Conservation (phyloP, 2,113 vertebrate genomes). For the Mixornis gularis region DNA sequence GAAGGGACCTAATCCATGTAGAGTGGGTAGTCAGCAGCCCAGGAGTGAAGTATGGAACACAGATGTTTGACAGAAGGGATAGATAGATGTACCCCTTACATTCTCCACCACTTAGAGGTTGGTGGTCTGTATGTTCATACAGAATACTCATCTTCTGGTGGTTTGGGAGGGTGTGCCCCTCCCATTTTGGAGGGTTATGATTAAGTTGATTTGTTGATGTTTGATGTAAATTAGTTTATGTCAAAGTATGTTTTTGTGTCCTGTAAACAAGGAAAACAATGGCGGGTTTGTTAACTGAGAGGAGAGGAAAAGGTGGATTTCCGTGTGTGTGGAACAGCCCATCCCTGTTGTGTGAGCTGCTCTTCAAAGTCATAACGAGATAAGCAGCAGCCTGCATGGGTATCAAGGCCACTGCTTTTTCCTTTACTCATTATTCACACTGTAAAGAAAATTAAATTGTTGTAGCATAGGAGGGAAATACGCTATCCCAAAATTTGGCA, state of each 20-base stretch:
- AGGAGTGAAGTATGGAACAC: neutral
- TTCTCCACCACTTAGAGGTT: neutral
- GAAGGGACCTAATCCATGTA: accelerated
- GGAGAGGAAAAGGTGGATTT: neutral
- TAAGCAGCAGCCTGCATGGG: neutral
- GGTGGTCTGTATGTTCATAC: neutral
- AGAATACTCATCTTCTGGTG: neutral
- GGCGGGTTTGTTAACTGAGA: neutral
- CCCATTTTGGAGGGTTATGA: neutral
- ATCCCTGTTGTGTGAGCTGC: neutral
- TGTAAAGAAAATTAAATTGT: neutral
- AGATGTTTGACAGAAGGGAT: neutral
- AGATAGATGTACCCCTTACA: neutral
- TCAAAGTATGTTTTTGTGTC: neutral
- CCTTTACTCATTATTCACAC: neutral
- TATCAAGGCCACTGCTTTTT: neutral
- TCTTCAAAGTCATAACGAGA: neutral
- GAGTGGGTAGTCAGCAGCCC: neutral
- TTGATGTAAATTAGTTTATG: neutral
- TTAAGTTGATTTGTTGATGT: neutral
- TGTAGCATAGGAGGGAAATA: neutral
- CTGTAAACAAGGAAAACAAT: constrained; percentile 5
- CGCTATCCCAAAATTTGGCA: neutral
- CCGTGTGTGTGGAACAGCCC: neutral
- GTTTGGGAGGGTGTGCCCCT: neutral